Conservation (phyloP, 37 sponge, comb jelly and placozoan genomes). For the Cladorhizidae sp. region DNA sequence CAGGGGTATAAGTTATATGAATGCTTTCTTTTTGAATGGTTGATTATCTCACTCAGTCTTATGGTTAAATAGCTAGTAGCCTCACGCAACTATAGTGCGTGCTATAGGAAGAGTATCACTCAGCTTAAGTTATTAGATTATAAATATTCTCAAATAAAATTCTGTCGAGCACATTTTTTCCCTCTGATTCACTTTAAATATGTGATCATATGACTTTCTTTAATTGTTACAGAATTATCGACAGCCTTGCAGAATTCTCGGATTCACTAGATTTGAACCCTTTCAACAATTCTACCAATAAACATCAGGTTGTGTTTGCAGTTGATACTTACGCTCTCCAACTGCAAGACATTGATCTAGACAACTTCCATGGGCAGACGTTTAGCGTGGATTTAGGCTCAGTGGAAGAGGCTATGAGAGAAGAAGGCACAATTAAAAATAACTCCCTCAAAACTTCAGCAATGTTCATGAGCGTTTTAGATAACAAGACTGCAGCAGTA, state of each 20-base stretch:
- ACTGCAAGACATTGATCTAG: conserved; percentile 28
- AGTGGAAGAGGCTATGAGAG: conserved; percentile 29
- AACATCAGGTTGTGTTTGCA: background rate
- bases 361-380: conserved; percentile 4
- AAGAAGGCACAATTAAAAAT: background rate
- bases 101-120: too few species aligned
- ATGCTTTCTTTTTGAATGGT: too few species aligned
- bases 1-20: too few species aligned
- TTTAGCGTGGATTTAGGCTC: conserved; percentile 43
- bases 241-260: conserved; percentile 7
- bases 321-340: conserved; percentile 34
- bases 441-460: conserved; percentile 1
- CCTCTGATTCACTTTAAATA: too few species aligned
- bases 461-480: background rate
- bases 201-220: background rate
- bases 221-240: conserved; percentile 21
- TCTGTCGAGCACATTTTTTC: too few species aligned
- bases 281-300: background rate
- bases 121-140: too few species aligned
- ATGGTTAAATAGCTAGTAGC: too few species aligned
- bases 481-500: conserved; percentile 5
- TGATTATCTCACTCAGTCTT: too few species aligned
- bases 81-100: too few species aligned
- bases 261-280: background rate
- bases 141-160: too few species aligned